Evolutionary conservation across 2,113 vertebrate species (phyloP), one percentile per base, ranked within the genome.

Genomic region (Lepidothrix coronata): DNA sequence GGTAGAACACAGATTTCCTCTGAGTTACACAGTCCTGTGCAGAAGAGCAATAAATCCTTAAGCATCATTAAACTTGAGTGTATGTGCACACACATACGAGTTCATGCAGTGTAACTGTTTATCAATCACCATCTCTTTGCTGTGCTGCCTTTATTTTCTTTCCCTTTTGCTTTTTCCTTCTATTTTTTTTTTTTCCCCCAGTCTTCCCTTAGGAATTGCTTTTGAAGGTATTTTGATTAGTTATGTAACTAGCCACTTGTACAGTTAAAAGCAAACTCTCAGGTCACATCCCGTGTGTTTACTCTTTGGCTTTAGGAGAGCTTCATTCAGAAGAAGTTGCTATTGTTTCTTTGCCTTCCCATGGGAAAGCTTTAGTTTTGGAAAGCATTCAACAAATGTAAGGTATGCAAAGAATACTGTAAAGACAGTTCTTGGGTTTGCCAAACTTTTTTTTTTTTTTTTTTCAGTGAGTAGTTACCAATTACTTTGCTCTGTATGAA

Each of bases 321-420:
- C 89, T 97, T 97, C 97, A 98, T 98, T 98, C 97, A 97, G 96
- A 98, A 98, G 97, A 98, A 98, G 95, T 93, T 94, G 95, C 97
- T 90, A 96, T 98, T 98, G 97, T 98, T 97, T 97, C 97, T 96
- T 97, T 95, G 97, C 83, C 98, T 98, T 98, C 98, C 98, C 98
- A 98, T 98, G 98, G 98, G 98, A 98, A 98, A 98, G 92, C 89
- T 83, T 97, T 65, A 16, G 54, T 95, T 97, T 95, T 98, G 97
- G 97, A 97, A 96, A 89, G 78, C 91, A 94, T 96, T 98, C 98
- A 98, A 97, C 84, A 97, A 96, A 96, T 94, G 94, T 51, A 96
- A 97, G 95, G 98, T 97, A 97, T 97, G 97, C 93, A 97, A 92
- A 97, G 95, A 91, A 94, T 89, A 96, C 91, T 82, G 94, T 91